phyloP scores from a whole-genome alignment of 2,113 vertebrate genomes.

The Gila orcuttii region DNA sequence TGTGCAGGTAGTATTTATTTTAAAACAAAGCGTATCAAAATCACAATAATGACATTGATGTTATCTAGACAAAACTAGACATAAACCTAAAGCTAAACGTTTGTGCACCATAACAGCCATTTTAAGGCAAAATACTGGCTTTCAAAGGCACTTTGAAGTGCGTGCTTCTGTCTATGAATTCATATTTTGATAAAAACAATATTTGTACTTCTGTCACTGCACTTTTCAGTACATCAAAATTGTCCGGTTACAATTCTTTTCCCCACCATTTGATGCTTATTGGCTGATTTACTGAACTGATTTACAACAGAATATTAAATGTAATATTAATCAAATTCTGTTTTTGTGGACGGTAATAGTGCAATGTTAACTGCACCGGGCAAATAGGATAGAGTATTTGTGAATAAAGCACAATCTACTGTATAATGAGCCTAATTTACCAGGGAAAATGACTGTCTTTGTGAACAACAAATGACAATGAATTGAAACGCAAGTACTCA shows the following conservation, averaged over 20 bases:
- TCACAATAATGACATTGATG: conserved; percentile 39
- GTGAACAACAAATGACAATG: too few relatives aligned
- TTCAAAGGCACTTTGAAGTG: conserved; percentile 48
- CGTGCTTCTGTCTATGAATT: conserved; percentile 11
- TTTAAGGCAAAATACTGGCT: conserved; percentile 51
- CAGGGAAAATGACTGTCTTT: too few relatives aligned
- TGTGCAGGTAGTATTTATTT: conserved; percentile 55
- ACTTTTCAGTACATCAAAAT: too few relatives aligned
- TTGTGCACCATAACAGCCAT: conserved; percentile 2
- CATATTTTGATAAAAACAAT: not conserved
- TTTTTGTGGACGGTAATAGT: too few relatives aligned
- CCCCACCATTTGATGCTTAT: not conserved
- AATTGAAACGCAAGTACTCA: too few relatives aligned
- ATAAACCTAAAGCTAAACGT: conserved; percentile 41
- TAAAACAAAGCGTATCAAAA: conserved; percentile 59
- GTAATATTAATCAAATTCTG: not conserved
- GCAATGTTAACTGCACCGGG: too few relatives aligned
- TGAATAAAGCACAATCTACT: too few relatives aligned
- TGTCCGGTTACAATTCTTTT: not conserved
- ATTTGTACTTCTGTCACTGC: not conserved
- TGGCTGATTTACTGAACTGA: not conserved
- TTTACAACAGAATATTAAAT: not conserved
- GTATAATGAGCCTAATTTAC: too few relatives aligned
- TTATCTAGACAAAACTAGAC: conserved; percentile 27
- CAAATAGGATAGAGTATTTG: too few relatives aligned